Evolutionary conservation across 2,113 vertebrate species (phyloP).

Genomic region (Trachemys scripta): DNA sequence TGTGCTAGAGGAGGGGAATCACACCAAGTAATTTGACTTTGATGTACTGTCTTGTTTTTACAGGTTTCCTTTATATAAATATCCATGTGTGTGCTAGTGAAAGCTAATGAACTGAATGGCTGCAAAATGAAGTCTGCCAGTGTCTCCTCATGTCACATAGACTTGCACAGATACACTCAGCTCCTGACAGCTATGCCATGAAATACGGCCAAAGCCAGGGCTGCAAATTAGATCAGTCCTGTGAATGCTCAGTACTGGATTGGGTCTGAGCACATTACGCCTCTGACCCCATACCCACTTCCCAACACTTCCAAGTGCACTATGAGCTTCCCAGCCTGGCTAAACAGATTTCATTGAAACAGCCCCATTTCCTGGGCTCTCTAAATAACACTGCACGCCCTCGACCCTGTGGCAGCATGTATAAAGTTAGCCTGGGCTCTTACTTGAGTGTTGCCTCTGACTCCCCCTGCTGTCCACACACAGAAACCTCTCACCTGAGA

Average conservation of each 20-base stretch:
- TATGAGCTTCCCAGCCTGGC: not conserved
- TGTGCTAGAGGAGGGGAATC: slow-evolving; percentile 48
- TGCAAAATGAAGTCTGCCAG: not conserved
- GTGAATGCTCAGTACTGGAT: rapidly evolving
- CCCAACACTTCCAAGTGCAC: not conserved
- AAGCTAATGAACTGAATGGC: not conserved
- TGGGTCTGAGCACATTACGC: not conserved
- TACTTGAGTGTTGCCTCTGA: not conserved
- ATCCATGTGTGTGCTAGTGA: not conserved
- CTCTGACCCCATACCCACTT: not conserved
- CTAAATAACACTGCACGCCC: not conserved
- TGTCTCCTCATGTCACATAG: not conserved
- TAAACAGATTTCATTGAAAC: not conserved
- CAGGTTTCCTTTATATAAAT: slow-evolving; percentile 34
- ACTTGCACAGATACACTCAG: not conserved
- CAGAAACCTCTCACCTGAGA: not conserved
- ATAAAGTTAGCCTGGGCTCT: not conserved
- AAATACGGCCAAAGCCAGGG: not conserved
- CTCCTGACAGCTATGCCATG: rapidly evolving
- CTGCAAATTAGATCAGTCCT: not conserved
- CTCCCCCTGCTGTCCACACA: not conserved
- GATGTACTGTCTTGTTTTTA: slow-evolving; percentile 41
- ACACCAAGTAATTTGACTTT: slow-evolving; percentile 61
- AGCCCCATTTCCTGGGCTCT: not conserved
- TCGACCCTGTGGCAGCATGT: not conserved